These are phyloP conservation scores for Pachyrhynchus sulphureomaculatus DNA, from an alignment of 1,140 invertebrate species.

Conservation along the genomic window DNA sequence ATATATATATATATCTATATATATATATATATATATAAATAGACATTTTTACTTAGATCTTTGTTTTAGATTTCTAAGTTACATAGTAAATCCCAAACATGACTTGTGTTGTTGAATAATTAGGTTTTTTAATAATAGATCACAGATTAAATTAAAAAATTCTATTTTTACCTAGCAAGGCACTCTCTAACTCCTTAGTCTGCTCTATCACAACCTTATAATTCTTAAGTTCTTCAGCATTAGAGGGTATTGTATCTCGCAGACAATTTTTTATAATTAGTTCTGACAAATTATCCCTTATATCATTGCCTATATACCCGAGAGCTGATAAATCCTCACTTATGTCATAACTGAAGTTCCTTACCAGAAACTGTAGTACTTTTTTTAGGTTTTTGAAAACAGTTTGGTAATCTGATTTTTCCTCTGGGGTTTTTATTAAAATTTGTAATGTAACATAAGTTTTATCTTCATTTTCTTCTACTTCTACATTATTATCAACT, in stretches of 20 bases:
- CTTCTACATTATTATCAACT: conserved; percentile 55
- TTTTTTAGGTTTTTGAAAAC: conserved; percentile 63
- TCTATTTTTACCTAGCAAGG: conserved; percentile 51
- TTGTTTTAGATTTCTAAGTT: no score
- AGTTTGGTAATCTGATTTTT: conserved; percentile 56
- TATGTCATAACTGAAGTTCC: conserved; percentile 59
- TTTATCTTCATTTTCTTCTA: conserved; percentile 51
- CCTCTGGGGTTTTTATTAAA: conserved; percentile 52
- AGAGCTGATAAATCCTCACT: conserved; percentile 59
- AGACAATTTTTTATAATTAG: conserved; percentile 74
- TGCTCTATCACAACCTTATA: conserved; percentile 65
- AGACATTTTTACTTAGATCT: no score
- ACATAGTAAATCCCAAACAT: no score
- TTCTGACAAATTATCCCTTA: conserved; percentile 64
- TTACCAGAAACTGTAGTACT: conserved; percentile 61
- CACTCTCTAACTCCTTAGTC: conserved; percentile 67
- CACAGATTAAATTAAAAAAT: background rate
- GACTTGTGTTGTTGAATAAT: no score
- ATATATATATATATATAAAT: no score
- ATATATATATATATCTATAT: no score
- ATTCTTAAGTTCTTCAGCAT: conserved; percentile 65
- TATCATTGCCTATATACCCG: conserved; percentile 60
- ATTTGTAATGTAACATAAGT: conserved; percentile 53
- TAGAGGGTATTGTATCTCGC: conserved; percentile 72
- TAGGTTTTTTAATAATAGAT: no score